phyloP scores from a whole-genome alignment of 2,113 vertebrate species.

The Ochotona princeps region DNA sequence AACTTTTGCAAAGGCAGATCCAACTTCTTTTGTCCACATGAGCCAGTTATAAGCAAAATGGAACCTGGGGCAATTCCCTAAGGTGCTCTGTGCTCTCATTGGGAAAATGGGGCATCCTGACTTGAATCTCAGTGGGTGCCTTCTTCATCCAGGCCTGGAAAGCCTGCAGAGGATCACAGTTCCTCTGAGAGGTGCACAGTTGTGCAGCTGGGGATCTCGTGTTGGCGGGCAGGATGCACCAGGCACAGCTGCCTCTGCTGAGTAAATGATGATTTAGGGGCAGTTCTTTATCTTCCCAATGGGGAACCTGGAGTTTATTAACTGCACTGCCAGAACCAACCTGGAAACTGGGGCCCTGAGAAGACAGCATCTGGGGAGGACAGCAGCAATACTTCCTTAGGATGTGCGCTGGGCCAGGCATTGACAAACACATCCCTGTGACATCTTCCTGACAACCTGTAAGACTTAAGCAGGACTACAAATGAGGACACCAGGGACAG shows the following conservation, averaged over 20 bases:
- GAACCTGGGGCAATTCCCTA: background rate
- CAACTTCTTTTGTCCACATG: background rate
- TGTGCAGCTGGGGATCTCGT: background rate
- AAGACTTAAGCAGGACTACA: background rate
- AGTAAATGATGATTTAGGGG: background rate
- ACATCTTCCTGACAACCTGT: conserved; percentile 5
- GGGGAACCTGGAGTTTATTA: background rate
- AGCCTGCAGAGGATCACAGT: background rate
- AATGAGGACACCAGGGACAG: background rate
- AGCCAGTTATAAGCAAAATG: background rate
- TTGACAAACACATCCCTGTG: background rate
- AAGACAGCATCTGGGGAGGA: background rate
- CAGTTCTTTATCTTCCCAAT: background rate
- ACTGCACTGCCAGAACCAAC: background rate
- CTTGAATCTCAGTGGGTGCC: background rate
- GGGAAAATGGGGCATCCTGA: background rate
- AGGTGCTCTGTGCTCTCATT: background rate
- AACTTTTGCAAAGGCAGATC: background rate
- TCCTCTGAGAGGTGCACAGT: background rate
- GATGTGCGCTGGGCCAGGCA: background rate
- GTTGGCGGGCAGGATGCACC: background rate
- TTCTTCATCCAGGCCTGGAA: background rate
- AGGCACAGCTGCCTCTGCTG: background rate
- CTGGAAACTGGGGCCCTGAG: background rate
- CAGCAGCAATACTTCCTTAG: background rate